Evolutionary conservation across 2,888 invertebrate genomes (phyloP).

Genomic region (Crossocerus cetratus): DNA sequence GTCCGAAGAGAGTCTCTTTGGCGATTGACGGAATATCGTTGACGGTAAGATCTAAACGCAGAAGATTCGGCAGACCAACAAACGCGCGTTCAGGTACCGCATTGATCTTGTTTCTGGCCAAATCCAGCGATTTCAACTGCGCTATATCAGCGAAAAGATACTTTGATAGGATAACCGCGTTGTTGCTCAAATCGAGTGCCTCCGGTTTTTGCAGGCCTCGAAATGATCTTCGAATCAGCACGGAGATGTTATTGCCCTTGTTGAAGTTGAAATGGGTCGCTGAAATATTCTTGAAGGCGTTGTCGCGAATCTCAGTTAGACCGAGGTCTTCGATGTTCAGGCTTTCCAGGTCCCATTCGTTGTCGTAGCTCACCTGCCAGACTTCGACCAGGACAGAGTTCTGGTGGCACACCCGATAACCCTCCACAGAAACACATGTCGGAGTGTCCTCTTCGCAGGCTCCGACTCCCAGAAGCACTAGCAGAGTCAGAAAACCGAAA

Average conservation of each 20-base stretch:
- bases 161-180: slow-evolving; percentile 60
- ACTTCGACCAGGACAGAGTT: slow-evolving; percentile 46
- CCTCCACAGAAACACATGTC: slow-evolving; percentile 25
- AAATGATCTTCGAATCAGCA: slow-evolving; percentile 38
- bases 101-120: slow-evolving; percentile 73
- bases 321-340: slow-evolving; percentile 43
- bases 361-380: slow-evolving; percentile 23
- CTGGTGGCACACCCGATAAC: slow-evolving; percentile 44
- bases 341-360: no score
- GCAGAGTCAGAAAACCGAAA: background rate
- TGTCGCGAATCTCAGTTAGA: slow-evolving; percentile 42
- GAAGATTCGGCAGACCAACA: slow-evolving; percentile 70
- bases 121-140: slow-evolving; percentile 72
- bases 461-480: background rate
- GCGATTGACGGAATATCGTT: slow-evolving; percentile 72
- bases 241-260: slow-evolving; percentile 52
- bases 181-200: slow-evolving; percentile 45
- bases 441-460: slow-evolving; percentile 1
- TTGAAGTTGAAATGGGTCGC: slow-evolving; percentile 29
- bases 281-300: slow-evolving; percentile 50
- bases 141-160: slow-evolving; percentile 72
- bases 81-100: slow-evolving; percentile 74
- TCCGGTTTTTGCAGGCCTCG: slow-evolving; percentile 43
- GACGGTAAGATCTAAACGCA: slow-evolving; percentile 73
- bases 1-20: slow-evolving; percentile 49